Conservation (phyloP, 1,140 invertebrate genomes). For the Drosophila rhopaloa region DNA sequence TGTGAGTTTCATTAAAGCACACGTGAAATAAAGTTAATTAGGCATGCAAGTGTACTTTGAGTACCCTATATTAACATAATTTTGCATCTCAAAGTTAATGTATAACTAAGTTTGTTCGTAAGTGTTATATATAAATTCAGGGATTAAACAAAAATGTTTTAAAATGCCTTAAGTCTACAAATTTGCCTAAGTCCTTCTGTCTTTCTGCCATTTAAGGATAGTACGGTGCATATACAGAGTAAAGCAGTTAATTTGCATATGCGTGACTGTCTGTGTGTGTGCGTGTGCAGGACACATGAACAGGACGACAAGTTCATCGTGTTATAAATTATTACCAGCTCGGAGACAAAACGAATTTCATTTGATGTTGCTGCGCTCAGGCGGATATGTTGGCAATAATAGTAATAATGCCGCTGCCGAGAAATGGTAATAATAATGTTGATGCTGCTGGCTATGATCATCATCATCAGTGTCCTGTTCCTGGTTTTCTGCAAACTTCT, state of each 20-base stretch:
- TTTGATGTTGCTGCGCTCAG: slow-evolving; percentile 38
- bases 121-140: not conserved
- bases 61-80: too few relatives aligned
- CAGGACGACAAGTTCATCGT: slow-evolving; percentile 61
- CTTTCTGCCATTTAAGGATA: not conserved
- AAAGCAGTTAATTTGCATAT: slow-evolving; percentile 53
- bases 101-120: too few relatives aligned
- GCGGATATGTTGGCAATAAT: slow-evolving; percentile 16
- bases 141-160: not conserved
- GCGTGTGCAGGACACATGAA: slow-evolving; percentile 2
- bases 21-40: too few relatives aligned
- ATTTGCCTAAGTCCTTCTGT: not conserved
- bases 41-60: too few relatives aligned
- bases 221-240: slow-evolving; percentile 2
- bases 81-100: too few relatives aligned
- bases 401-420: slow-evolving; percentile 6
- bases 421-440: slow-evolving; percentile 7
- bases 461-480: slow-evolving; percentile 35
- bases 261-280: slow-evolving; percentile 3
- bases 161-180: not conserved
- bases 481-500: not conserved
- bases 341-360: slow-evolving; percentile 57
- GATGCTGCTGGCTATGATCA: slow-evolving; percentile 8
- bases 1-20: too few relatives aligned
- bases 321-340: slow-evolving; percentile 67